Evolutionary conservation across 2,113 vertebrate species (phyloP).

Genomic region (Lampris megalopsis): DNA sequence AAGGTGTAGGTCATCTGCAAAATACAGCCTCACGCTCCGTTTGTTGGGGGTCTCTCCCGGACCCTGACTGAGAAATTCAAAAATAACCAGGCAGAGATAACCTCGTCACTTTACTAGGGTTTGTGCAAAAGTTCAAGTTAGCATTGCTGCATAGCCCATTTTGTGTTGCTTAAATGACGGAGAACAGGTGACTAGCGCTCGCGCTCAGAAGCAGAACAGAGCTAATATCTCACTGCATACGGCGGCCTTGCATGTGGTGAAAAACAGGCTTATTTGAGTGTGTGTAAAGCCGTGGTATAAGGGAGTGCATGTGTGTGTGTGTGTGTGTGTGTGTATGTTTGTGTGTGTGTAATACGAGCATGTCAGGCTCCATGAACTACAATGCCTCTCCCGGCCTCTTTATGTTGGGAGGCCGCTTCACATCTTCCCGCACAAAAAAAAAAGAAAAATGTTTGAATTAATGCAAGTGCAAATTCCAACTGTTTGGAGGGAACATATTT

Average conservation of each 20-base stretch:
- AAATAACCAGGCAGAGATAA: neutral
- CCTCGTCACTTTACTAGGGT: neutral
- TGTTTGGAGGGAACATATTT: conserved; percentile 91
- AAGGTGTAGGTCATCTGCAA: conserved; percentile 10
- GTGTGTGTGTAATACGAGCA: conserved; percentile 74
- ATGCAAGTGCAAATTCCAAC: conserved; percentile 91
- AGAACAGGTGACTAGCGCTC: conserved; percentile 14
- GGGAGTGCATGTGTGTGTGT: conserved; percentile 62
- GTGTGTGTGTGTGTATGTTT: no score
- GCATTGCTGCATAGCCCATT: neutral
- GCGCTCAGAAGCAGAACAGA: conserved; percentile 34
- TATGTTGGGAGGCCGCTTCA: conserved; percentile 85
- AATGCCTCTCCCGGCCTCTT: conserved; percentile 74
- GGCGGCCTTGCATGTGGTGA: conserved; percentile 38
- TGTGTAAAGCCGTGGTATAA: conserved; percentile 23
- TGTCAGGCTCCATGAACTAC: conserved; percentile 77
- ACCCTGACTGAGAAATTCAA: neutral
- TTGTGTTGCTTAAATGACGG: neutral
- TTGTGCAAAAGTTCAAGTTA: neutral
- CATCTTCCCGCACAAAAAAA: conserved; percentile 85
- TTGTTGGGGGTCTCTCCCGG: no score
- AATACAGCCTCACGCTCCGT: neutral
- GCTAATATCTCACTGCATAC: conserved; percentile 23
- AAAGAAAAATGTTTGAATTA: conserved; percentile 89
- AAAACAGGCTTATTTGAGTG: conserved; percentile 21